Base-by-base conservation (phyloP, 1,140 invertebrate species). In the Zaprionus vittiger region DNA sequence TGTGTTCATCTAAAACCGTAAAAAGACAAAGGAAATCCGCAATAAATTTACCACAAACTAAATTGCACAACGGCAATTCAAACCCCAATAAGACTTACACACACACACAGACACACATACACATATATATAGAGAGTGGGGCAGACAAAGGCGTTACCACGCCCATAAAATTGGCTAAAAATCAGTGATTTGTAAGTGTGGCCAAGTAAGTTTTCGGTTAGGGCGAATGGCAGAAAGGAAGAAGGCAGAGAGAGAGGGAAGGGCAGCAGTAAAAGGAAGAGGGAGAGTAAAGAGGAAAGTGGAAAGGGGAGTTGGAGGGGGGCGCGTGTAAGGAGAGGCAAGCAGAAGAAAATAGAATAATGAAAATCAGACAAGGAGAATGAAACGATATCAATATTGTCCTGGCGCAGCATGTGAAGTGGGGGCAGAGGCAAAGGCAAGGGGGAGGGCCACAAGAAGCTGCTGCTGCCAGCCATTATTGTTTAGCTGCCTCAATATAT, bases 151-250 rank as follows among this genome's bases (percentile, higher is more conserved):
- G 70, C 54, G 67, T 81, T 83, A 66, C 84, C 83, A 87, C 84
- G 83, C 83, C 83, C 83, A 74, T 64, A 78, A 72, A 68, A 77
- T 80, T 82, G 68, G 56, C 82, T 79, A 85, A 76, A 83, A 89
- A 81, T 83, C 83, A 84, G 86, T 84, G 83, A 87, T 87, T 87
- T 80, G 84, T 75, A 83, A 87, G 80, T 86, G 83, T 87, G 82
- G 87, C 84, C 66, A 67, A 77, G 71, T 65, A 68, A 72, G 38
- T 72, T 65, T 76, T 72, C 41, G 61, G 44, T 47, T 22, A 17
- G 28, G 61, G 59, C 38, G 52, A 70, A 61, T 69, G n/a, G 54
- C 31, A 26, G 15, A n/a, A 15, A 5, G 15, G 22, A 31, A 17
- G 5, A 59, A 37, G 31, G 54, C 1, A 9, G 11, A 11, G 55